These are phyloP conservation scores for Bucorvus abyssinicus DNA, from an alignment of 2,797 vertebrate species.

Conservation along the genomic window DNA sequence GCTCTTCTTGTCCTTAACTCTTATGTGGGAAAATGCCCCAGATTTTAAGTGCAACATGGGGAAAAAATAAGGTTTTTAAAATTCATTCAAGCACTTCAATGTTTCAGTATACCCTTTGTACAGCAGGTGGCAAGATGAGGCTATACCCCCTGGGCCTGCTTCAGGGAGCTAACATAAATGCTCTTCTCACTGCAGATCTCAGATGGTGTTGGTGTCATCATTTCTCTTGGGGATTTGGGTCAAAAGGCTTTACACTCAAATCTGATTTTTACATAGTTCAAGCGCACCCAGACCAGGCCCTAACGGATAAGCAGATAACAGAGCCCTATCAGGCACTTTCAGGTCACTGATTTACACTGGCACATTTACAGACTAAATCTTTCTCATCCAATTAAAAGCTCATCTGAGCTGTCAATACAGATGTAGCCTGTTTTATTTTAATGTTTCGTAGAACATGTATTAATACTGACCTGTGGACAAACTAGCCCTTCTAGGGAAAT, in stretches of 20 bases:
- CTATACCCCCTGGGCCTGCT: conserved; percentile 8
- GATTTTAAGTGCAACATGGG: conserved; percentile 33
- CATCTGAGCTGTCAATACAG: conserved; percentile 57
- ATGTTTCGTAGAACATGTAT: not conserved
- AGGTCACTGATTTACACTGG: conserved; percentile 61
- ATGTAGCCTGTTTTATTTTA: conserved; percentile 40
- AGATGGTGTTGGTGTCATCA: conserved; percentile 34
- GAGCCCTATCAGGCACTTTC: conserved; percentile 53
- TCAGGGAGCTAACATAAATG: conserved; percentile 17
- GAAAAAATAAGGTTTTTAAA: conserved; percentile 30
- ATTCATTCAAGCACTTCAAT: conserved; percentile 17
- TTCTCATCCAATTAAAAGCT: conserved; percentile 70
- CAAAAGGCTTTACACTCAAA: conserved; percentile 59
- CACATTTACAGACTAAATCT: conserved; percentile 49
- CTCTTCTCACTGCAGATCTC: conserved; percentile 12
- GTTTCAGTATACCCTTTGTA: conserved; percentile 23
- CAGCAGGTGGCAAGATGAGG: conserved; percentile 57
- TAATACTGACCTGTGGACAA: not conserved
- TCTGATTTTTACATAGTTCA: conserved; percentile 45
- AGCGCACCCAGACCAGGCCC: not conserved
- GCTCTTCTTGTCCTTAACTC: not conserved
- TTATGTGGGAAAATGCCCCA: conserved; percentile 1
- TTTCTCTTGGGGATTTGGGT: conserved; percentile 59
- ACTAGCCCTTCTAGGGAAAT: conserved; percentile 42
- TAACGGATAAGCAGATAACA: conserved; percentile 29